A percentile compares a stretch with the other conserved stretches of the same genome.
These are phyloP conservation scores for Panopea generosa DNA, from an alignment of 2,888 invertebrate genomes.

Conservation along the genomic window DNA sequence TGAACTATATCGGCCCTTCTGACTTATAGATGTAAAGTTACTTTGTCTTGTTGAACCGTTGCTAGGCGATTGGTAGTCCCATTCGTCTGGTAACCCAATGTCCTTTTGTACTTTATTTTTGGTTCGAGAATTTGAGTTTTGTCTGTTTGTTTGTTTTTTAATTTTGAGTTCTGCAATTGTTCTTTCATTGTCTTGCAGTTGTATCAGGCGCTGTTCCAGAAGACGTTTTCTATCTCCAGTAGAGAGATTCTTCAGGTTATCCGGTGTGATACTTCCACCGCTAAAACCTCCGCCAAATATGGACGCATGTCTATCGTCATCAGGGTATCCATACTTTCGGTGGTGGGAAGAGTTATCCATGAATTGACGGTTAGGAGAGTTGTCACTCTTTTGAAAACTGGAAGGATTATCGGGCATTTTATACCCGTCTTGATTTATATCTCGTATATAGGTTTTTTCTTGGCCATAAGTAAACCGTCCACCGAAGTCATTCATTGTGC, in stretches of 20 bases:
- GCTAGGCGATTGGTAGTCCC: too few species aligned
- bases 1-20: slow-evolving; percentile 14
- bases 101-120: slow-evolving; percentile 1
- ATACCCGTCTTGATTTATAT: not conserved
- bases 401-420: too few species aligned
- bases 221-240: slow-evolving; percentile 25
- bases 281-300: not conserved
- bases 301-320: too few species aligned
- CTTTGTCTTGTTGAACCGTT: not conserved
- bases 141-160: slow-evolving; percentile 18
- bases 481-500: not conserved
- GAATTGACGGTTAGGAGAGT: not conserved
- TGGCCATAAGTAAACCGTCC: not conserved
- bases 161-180: slow-evolving; percentile 31
- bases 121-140: slow-evolving; percentile 23
- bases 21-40: not conserved
- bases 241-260: slow-evolving; percentile 21
- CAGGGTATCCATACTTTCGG: too few species aligned
- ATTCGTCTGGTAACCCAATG: not conserved
- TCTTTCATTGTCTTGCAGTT: slow-evolving; percentile 44
- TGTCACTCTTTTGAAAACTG: too few species aligned
- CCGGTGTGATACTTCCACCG: slow-evolving; percentile 12
- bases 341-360: not conserved
- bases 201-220: slow-evolving; percentile 40
- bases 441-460: not conserved